phyloP scores from a whole-genome alignment of 2,888 invertebrate species.

The Cacoxenus indagator region DNA sequence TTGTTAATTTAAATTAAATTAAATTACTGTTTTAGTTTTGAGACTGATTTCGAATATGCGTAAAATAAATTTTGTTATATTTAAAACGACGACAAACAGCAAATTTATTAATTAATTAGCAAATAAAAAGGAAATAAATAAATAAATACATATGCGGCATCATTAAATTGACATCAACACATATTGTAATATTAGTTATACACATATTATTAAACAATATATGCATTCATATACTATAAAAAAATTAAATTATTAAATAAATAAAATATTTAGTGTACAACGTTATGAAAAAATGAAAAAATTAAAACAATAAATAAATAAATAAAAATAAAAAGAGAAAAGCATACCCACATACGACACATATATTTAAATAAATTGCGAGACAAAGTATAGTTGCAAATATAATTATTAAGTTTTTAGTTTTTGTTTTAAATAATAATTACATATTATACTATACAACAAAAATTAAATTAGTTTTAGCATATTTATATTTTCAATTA shows the following conservation, averaged over 20 bases:
- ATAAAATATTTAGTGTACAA: not conserved
- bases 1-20: not conserved
- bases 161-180: not conserved
- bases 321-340: not conserved
- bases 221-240: not conserved
- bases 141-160: not conserved
- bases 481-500: not conserved
- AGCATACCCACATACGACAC: conserved; percentile 25
- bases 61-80: not conserved
- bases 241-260: not conserved
- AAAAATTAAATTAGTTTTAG: not conserved
- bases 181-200: not conserved
- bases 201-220: not conserved
- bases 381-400: conserved; percentile 5
- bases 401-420: conserved; percentile 13
- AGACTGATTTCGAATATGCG: not conserved
- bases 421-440: conserved; percentile 16
- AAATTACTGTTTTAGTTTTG: not conserved
- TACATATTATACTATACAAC: not conserved
- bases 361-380: conserved; percentile 24
- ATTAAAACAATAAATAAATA: not conserved
- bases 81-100: not conserved
- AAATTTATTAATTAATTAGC: not conserved
- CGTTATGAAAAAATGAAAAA: too few species aligned
- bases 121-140: not conserved